Evolutionary conservation across 1,140 invertebrate species (phyloP).

Genomic region (Anastrepha obliqua): DNA sequence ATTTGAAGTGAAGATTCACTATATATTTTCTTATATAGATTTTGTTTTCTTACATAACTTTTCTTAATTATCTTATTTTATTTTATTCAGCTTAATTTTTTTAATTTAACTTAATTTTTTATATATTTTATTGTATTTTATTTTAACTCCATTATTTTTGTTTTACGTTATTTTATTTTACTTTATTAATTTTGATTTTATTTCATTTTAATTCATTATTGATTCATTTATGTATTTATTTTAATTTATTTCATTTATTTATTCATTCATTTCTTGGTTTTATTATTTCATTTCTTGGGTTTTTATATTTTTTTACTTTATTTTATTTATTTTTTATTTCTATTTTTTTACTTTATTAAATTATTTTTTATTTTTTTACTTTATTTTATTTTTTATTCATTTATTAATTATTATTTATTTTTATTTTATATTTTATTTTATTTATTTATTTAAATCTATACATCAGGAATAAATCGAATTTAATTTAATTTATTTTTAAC

Average conservation of each 20-base stretch:
- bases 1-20: no score
- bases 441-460: conserved; percentile 22
- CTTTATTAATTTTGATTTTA: neutral
- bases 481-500: neutral
- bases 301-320: neutral
- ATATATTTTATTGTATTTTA: neutral
- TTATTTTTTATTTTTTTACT: neutral
- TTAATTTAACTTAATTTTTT: neutral
- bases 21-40: neutral
- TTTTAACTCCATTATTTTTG: neutral
- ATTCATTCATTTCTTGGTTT: neutral
- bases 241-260: neutral
- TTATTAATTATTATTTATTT: neutral
- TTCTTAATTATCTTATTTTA: no score
- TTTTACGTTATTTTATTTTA: neutral
- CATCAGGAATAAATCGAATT: neutral
- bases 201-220: neutral
- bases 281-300: neutral
- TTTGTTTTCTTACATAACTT: neutral
- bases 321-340: neutral
- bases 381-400: neutral
- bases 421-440: conserved; percentile 3
- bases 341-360: neutral
- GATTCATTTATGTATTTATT: neutral
- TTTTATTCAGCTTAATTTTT: neutral